phyloP scores from a whole-genome alignment of 2,888 invertebrate genomes.

The Zele albiditarsus region DNA sequence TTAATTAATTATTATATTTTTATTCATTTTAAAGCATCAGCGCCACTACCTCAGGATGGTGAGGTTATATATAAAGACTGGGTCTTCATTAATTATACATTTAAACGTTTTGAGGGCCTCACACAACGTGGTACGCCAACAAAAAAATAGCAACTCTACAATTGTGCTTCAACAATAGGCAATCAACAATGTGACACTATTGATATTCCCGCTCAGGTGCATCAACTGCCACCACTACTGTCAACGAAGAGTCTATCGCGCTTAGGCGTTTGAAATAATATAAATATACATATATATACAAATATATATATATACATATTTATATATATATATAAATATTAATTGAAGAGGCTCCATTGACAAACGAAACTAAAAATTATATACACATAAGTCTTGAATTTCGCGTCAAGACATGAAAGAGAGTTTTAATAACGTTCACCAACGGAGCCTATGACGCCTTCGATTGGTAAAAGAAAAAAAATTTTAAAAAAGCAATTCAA shows the following conservation, averaged over 20 bases:
- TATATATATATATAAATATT: background rate
- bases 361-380: background rate
- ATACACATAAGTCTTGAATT: background rate
- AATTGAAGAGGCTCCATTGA: slow-evolving; percentile 11
- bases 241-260: slow-evolving; percentile 39
- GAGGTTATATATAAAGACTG: slow-evolving; percentile 97
- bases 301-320: background rate
- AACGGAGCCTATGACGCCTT: slow-evolving; percentile 2
- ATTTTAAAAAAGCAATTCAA: background rate
- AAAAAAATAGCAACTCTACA: slow-evolving; percentile 79
- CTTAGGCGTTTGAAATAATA: slow-evolving; percentile 19
- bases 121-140: slow-evolving; percentile 91
- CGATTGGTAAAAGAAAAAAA: background rate
- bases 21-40: slow-evolving; percentile 78
- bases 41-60: slow-evolving; percentile 91
- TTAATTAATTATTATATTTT: slow-evolving; percentile 37
- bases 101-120: slow-evolving; percentile 98
- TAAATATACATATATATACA: background rate
- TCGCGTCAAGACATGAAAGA: background rate
- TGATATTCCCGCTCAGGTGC: slow-evolving; percentile 68
- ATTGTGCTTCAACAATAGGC: slow-evolving; percentile 56
- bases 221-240: slow-evolving; percentile 61
- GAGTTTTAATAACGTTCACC: background rate
- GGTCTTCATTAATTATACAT: slow-evolving; percentile 99
- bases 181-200: slow-evolving; percentile 62